A percentile compares a stretch with the other conserved stretches of the same genome.
Conservation (phyloP, 1,140 invertebrate genomes). For the Halesus radiatus region DNA sequence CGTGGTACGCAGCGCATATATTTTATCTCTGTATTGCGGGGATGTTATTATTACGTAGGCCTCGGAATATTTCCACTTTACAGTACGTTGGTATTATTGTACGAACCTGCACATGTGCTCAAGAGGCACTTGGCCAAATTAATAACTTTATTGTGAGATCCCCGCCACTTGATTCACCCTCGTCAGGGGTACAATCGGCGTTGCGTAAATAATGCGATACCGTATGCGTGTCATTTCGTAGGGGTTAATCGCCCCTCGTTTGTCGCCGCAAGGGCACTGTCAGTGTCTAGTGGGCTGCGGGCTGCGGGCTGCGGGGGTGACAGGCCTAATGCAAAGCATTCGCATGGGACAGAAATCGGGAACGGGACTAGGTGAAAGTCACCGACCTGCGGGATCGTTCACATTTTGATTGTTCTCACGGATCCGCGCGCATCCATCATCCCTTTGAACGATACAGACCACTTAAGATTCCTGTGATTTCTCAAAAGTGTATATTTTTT, state of each 20-base stretch:
- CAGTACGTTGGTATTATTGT: no score
- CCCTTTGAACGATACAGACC: no score
- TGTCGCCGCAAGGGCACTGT: slow-evolving; percentile 17
- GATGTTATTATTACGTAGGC: neutral
- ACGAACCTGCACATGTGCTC: neutral
- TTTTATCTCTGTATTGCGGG: neutral
- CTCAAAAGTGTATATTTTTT: no score
- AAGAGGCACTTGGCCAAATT: slow-evolving; percentile 26
- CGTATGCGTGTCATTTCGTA: slow-evolving; percentile 55
- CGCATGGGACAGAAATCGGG: neutral
- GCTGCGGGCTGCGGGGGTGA: slow-evolving; percentile 6
- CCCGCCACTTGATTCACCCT: slow-evolving; percentile 46
- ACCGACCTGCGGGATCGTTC: neutral
- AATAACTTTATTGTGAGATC: slow-evolving; percentile 47
- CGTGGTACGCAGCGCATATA: neutral
- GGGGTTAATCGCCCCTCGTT: slow-evolving; percentile 55
- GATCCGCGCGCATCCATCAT: no score
- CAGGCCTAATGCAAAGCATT: slow-evolving; percentile 61
- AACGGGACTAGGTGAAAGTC: slow-evolving; percentile 21
- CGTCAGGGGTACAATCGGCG: slow-evolving; percentile 47
- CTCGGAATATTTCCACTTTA: no score
- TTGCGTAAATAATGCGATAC: slow-evolving; percentile 57
- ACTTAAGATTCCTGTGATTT: no score
- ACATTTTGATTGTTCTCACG: neutral
- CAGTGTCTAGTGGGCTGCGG: neutral